phyloP scores from a whole-genome alignment of 2,888 invertebrate species.

The Heliconius aoede region DNA sequence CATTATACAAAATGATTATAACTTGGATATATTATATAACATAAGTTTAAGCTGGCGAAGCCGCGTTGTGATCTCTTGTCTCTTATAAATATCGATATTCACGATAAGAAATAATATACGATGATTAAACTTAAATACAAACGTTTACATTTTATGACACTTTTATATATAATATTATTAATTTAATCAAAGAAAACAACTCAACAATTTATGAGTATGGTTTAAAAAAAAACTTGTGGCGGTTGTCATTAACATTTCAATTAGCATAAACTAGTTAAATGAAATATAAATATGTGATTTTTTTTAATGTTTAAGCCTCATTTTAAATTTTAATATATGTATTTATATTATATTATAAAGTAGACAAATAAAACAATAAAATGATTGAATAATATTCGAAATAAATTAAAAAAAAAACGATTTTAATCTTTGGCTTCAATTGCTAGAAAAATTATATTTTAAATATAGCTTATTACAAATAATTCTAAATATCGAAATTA shows the following conservation, averaged over 20 bases:
- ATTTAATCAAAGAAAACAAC: not conserved
- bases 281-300: not conserved
- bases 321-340: not conserved
- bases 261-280: not conserved
- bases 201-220: not conserved
- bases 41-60: not conserved
- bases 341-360: not conserved
- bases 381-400: not conserved
- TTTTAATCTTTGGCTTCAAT: too few species aligned
- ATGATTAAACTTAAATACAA: not conserved
- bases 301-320: too few species aligned
- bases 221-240: not conserved
- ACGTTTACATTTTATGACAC: not conserved
- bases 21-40: too few species aligned
- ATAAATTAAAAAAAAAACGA: not conserved
- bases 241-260: slow-evolving; percentile 2
- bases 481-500: not conserved
- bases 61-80: not conserved
- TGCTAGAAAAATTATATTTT: too few species aligned
- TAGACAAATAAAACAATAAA: not conserved
- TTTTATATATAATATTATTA: not conserved
- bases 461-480: too few species aligned
- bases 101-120: not conserved
- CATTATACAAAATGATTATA: too few species aligned
- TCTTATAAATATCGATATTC: not conserved